Evolutionary conservation across 2,113 vertebrate species (phyloP), one percentile per base, ranked within the genome.

Genomic region (Pelecanoides urinatrix): DNA sequence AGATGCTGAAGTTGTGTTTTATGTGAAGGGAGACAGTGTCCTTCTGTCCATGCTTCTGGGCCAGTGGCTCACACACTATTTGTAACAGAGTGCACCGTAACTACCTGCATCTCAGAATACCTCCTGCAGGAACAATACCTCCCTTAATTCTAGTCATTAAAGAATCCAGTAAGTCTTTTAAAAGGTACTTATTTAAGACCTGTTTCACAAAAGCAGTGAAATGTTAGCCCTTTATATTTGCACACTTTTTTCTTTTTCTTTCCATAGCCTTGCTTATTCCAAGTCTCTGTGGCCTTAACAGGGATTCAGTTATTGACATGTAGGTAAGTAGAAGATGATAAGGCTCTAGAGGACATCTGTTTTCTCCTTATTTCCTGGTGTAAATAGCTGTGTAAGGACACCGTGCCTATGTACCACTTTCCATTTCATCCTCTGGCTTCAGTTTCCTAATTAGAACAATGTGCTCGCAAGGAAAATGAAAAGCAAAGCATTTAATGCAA

Each of bases 21-120:
- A 53, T 3, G 1, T 55, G 40, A 62, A 89, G 10, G 36, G 15
- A 25, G 30, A 40, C 1, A 2, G 1, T 36, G 47, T 77, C 53
- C 78, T 88, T 83, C 7, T 2, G 45, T 59, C 16, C 7, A 1
- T 16, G 10, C 27, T 44, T 83, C 53, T 58, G 36, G 10, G 73
- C 16, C 23, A 67, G 58, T 30, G 38, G 12, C 34, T 87, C 38
- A n/a, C 36, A 62, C 13, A 7, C 9, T 15, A 7, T 36, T 52
- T 65, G 5, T 65, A 87, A 42, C 50, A 13, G 3, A 0, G 0
- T 27, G 16, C 7, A 6, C 16, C 1, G 0, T 85, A 84, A 62
- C 61, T 36, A 16, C 53, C 11, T 1, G 0, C 63, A 25, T 94
- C 49, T 62, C 82, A 83, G 61, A 86, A 58, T 4, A 53, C 2